Conservation (phyloP, 1,140 invertebrate genomes). For the Maniola jurtina region DNA sequence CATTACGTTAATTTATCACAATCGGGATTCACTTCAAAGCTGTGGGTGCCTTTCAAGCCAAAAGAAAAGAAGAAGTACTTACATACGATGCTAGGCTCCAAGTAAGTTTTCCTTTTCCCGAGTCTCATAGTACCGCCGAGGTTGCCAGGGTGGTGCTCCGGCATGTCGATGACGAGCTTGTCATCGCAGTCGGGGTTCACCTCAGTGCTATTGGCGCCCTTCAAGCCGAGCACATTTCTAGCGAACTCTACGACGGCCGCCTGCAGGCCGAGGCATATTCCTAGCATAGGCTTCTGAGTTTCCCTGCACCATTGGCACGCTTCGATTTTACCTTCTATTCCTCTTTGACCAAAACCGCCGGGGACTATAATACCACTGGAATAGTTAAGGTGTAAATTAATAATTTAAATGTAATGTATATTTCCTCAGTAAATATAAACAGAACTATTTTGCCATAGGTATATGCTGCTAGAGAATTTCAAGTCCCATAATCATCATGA, state of each 20-base stretch:
- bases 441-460: too few relatives aligned
- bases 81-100: slow-evolving; percentile 87
- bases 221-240: slow-evolving; percentile 89
- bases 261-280: slow-evolving; percentile 98
- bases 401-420: too few relatives aligned
- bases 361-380: slow-evolving; percentile 96
- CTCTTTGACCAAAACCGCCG: slow-evolving; percentile 97
- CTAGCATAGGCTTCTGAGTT: slow-evolving; percentile 94
- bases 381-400: slow-evolving; percentile 22
- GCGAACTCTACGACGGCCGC: slow-evolving; percentile 98
- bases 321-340: slow-evolving; percentile 97
- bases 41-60: too few relatives aligned
- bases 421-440: too few relatives aligned
- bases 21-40: too few relatives aligned
- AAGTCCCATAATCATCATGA: too few relatives aligned
- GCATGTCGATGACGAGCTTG: slow-evolving; percentile 98
- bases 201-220: slow-evolving; percentile 94
- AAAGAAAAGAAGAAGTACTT: slow-evolving; percentile 59
- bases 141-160: slow-evolving; percentile 95
- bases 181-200: slow-evolving; percentile 85
- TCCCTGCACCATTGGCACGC: slow-evolving; percentile 96
- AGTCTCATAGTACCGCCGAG: slow-evolving; percentile 99
- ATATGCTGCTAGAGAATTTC: too few relatives aligned
- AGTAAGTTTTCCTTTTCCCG: slow-evolving; percentile 93
- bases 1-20: too few relatives aligned